phyloP scores from a whole-genome alignment of 2,888 invertebrate species.

The Apodemia zela region DNA sequence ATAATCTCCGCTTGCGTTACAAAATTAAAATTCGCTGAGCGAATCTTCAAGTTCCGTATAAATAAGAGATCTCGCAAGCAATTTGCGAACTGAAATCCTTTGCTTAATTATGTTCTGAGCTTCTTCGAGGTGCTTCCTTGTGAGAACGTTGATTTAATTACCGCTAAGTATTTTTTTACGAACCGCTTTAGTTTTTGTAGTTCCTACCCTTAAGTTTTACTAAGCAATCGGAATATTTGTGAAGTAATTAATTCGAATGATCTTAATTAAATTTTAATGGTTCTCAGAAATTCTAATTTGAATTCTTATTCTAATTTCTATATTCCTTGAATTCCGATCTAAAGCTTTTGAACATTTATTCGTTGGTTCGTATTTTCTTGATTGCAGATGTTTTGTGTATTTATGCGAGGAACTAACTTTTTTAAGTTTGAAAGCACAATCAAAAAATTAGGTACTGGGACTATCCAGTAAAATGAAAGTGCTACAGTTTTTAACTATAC shows the following conservation, averaged over 20 bases:
- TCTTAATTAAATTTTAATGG: conserved; percentile 13
- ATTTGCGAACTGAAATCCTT: conserved; percentile 59
- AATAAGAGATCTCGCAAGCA: conserved; percentile 54
- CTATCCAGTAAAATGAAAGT: too few relatives aligned
- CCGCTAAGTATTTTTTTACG: conserved; percentile 38
- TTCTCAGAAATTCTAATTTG: conserved; percentile 11
- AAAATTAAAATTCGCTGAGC: conserved; percentile 65
- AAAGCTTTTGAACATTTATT: conserved; percentile 4
- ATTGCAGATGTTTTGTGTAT: background rate
- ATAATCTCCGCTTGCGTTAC: conserved; percentile 43
- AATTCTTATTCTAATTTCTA: conserved; percentile 16
- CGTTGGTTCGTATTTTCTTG: background rate
- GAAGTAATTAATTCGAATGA: conserved; percentile 11
- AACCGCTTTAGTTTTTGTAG: conserved; percentile 10
- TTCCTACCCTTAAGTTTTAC: conserved; percentile 4
- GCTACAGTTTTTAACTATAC: too few relatives aligned
- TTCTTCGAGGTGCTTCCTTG: conserved; percentile 30
- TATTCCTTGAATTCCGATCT: conserved; percentile 5
- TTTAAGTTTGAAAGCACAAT: too few relatives aligned
- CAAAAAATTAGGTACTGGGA: too few relatives aligned
- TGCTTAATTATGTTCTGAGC: conserved; percentile 53
- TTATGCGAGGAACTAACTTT: too few relatives aligned
- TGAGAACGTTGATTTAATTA: conserved; percentile 35
- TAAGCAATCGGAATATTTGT: conserved; percentile 10
- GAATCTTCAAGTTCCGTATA: conserved; percentile 49